Conservation (phyloP, 2,113 vertebrate species). For the Hemibagrus wyckioides region DNA sequence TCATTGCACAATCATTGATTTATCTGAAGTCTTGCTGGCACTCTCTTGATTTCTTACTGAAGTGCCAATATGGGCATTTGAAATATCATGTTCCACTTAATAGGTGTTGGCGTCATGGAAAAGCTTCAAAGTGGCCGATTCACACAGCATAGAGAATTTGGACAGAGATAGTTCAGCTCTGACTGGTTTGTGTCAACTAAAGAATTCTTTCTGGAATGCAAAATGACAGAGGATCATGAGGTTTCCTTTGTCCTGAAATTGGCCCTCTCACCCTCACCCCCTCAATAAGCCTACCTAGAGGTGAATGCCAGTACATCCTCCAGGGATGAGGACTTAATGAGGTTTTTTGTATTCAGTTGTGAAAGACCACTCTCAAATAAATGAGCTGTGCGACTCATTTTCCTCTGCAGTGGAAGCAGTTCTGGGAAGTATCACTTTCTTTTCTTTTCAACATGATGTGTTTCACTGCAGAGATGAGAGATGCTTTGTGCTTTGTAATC, state of each 20-base stretch:
- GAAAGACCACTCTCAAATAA: constrained; percentile 14
- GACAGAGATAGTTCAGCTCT: background rate
- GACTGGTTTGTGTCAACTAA: background rate
- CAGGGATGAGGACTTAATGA: constrained; percentile 30
- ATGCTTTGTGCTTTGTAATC: constrained; percentile 34
- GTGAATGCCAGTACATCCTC: background rate
- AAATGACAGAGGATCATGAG: background rate
- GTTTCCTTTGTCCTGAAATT: background rate
- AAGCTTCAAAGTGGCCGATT: background rate
- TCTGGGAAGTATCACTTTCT: constrained; percentile 11
- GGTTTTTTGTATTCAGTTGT: constrained; percentile 27
- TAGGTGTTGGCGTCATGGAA: background rate
- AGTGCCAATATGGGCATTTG: background rate
- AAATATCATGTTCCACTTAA: constrained; percentile 4
- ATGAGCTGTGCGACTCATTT: constrained; percentile 14
- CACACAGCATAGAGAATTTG: background rate
- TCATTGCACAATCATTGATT: constrained; percentile 24
- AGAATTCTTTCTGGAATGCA: background rate
- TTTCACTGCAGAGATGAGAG: constrained; percentile 32
- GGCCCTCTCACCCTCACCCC: background rate
- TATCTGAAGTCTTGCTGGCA: constrained; percentile 7
- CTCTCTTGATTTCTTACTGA: no score
- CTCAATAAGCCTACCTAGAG: background rate
- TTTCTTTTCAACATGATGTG: background rate
- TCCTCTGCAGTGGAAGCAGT: background rate